Conservation (phyloP, 2,797 vertebrate genomes). For the Pseudochirops cupreus region DNA sequence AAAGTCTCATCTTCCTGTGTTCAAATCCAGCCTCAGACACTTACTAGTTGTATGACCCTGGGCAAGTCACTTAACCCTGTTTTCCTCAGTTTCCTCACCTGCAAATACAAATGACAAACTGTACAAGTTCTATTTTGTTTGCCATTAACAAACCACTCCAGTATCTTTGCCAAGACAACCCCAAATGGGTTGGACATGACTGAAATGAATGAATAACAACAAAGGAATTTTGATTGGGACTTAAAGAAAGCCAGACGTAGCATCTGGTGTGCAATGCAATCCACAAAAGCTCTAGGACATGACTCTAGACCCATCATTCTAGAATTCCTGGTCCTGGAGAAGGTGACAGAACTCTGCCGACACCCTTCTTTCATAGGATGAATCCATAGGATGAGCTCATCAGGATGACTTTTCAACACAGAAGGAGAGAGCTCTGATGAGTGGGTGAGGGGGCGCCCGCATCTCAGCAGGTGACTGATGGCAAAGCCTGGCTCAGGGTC, state of each 20-base stretch:
- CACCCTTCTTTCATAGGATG: neutral
- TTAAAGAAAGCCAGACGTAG: neutral
- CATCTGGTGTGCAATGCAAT: neutral
- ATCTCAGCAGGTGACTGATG: conserved; percentile 71
- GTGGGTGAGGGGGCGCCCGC: neutral
- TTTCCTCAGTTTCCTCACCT: neutral
- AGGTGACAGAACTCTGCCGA: neutral
- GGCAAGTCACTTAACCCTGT: neutral
- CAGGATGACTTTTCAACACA: neutral
- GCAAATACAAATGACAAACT: neutral
- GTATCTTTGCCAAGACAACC: neutral
- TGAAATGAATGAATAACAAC: neutral
- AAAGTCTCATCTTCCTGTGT: neutral
- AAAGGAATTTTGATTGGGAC: neutral
- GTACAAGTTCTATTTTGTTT: too few species aligned
- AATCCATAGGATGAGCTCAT: neutral
- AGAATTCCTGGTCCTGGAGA: neutral
- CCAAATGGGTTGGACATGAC: neutral
- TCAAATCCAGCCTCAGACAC: neutral
- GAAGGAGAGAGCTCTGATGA: neutral
- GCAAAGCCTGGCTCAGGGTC: conserved; percentile 73
- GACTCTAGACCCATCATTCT: neutral
- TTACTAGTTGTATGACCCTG: neutral
- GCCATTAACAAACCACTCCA: neutral
- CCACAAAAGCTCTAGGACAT: neutral